Evolutionary conservation across 2,113 vertebrate genomes (phyloP), one percentile per base, ranked within the genome.

Genomic region (Gallinago undulata): DNA sequence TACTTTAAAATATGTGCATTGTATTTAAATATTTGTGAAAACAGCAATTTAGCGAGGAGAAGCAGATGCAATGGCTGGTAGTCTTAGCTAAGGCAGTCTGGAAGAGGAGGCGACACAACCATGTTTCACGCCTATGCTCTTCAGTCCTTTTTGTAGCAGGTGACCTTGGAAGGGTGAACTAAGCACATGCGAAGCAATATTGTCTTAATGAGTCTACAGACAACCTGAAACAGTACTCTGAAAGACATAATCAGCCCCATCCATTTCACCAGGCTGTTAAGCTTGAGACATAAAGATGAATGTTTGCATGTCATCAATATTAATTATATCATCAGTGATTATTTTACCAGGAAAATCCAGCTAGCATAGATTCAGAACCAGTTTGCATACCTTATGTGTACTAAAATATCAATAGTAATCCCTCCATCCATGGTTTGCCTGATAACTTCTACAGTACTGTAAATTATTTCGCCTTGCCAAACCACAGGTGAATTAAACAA

Each of bases 221-320:
- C 4, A 92, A 79, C 23, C 37, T 43, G 74, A 78, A 93, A 88
- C 15, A 50, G 28, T 66, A 91, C 22, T 53, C 48, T 59, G 39
- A 50, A 55, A 83, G n/a, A 62, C 56, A 35, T 56, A 62, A 82
- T 66, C 69, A 84, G 14, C 24, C 62, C 51, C 35, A 87, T 89
- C 69, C 59, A 17, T 91, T 91, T 85, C 80, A 51, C 22, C 62
- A 63, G 55, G 51, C 25, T 83, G 70, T 96, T 95, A 92, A 91
- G 35, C 57, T 43, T 79, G 28, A 89, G 33, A 56, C 55, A 74
- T 79, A 64, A 92, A 92, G 59, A 72, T 62, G 59, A 87, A 76
- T 7, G 35, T 60, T 80, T 80, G 60, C 91, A 93, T 85, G 21
- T 60, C 43, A 62, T 60, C 16, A 25, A 64, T 83, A 74, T 69